Percentiles rank a stretch among this genome's conserved stretches.
Conservation (phyloP, 2,888 invertebrate genomes). For the Chirona hameri region DNA sequence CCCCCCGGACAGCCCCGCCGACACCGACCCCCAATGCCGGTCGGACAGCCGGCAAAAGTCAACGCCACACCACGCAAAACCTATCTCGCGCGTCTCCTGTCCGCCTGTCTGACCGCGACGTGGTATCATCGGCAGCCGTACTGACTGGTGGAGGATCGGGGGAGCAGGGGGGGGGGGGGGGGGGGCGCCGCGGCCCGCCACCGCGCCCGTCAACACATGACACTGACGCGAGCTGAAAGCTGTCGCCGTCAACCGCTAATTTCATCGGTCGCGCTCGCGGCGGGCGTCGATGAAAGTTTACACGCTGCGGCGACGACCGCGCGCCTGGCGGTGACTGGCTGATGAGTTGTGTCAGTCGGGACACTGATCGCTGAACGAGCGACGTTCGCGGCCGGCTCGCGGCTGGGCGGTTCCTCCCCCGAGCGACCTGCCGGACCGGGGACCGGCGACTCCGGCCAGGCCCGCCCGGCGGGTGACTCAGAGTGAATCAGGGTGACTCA, state of each 20-base stretch:
- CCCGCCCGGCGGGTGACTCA: background rate
- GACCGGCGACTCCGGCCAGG: background rate
- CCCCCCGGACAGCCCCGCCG: background rate
- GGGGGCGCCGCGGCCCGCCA: background rate
- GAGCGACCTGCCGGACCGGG: background rate
- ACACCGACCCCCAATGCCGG: background rate
- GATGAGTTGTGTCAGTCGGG: background rate
- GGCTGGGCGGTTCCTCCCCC: too few species aligned
- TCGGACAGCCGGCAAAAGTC: background rate
- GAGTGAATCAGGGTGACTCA: background rate
- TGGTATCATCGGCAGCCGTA: background rate
- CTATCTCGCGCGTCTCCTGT: background rate
- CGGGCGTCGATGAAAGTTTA: background rate
- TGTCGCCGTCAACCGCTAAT: background rate
- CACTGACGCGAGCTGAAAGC: background rate
- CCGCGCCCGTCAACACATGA: background rate
- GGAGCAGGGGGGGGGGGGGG: background rate
- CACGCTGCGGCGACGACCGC: background rate
- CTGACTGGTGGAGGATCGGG: background rate
- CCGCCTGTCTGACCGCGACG: background rate
- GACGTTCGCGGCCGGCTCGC: background rate
- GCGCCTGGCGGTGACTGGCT: background rate
- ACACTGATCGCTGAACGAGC: background rate
- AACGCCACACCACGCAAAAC: background rate
- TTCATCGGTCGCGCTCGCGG: background rate